Evolutionary conservation across 2,113 vertebrate species (phyloP).

Genomic region (Sinocyclocheilus grahami): DNA sequence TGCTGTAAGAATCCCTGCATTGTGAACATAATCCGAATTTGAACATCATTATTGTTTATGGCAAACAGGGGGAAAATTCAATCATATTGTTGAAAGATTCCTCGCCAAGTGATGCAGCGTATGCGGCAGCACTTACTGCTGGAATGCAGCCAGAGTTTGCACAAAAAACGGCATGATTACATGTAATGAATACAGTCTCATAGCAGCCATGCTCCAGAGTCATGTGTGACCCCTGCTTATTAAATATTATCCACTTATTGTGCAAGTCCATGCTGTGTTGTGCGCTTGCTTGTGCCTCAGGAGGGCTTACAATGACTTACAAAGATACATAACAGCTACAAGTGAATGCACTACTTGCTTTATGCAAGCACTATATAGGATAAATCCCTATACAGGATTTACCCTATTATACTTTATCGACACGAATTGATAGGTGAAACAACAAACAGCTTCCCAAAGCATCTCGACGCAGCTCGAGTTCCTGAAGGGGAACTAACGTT

Average conservation of each 20-base stretch:
- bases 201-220: background rate
- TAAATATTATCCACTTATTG: background rate
- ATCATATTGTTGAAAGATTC: conserved; percentile 57
- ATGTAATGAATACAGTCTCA: conserved; percentile 7
- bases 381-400: too few species aligned
- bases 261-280: background rate
- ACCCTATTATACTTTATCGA: too few species aligned
- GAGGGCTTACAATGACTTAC: too few species aligned
- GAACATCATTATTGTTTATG: conserved; percentile 21
- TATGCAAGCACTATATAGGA: too few species aligned
- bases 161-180: conserved; percentile 25
- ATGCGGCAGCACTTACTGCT: background rate
- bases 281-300: too few species aligned
- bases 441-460: too few species aligned
- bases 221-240: conserved; percentile 2
- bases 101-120: conserved; percentile 43
- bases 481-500: too few species aligned
- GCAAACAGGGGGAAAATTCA: conserved; percentile 49
- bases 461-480: too few species aligned
- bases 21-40: conserved; percentile 21
- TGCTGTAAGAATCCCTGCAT: background rate
- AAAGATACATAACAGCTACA: too few species aligned
- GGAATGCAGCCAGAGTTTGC: conserved; percentile 4
- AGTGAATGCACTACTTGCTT: too few species aligned
- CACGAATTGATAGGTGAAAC: too few species aligned